Base-by-base conservation (phyloP, 2,797 vertebrate species). In the Pseudochaenichthys georgianus region DNA sequence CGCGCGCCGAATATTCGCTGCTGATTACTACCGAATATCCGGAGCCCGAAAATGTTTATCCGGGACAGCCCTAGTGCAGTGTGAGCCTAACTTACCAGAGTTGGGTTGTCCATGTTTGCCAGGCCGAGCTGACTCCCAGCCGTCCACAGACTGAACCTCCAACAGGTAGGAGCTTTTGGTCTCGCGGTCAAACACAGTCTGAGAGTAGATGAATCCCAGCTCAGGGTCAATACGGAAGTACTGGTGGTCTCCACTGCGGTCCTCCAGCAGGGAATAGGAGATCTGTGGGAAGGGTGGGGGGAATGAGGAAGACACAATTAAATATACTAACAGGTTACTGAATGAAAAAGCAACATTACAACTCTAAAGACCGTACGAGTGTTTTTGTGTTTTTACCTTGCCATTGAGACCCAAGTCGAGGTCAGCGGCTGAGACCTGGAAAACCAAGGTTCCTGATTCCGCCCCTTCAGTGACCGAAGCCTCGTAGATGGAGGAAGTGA, bases 401-500 rank as follows among this genome's bases (percentile, higher is more conserved):
- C 96, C 96, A 81, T 97, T 96, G 28, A 94, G 94, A 62, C 95
- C 96, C 81, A 96, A 87, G 68, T 98, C 97, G 0, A 96, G 92
- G 88, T 97, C 96, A 0, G 93, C 96, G 72, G 96, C 95, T 66
- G 95, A 97, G 38, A 97, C 96, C 60, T 97, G 96, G 72, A 96
- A 75, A 52, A 97, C 95, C 80, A 95, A 87, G 15, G 96, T 96
- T 57, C 96, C 96, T 3, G 95, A 82, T 66, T 88, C 94, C 9
- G 92, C 94, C 69, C 95, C 96, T 84, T 98, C 97, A 2, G 93
- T 95, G 74, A 98, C 95, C 0, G 95, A 96, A 5, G 96, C 95
- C 86, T 98, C 97, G 21, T 98, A 98, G 89, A 96, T 94, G 64
- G 96, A 96, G 3, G 96, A 97, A 50, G 96, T 97, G 90, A 98